Conservation (phyloP, 2,113 vertebrate species). For the Eolophus roseicapilla region DNA sequence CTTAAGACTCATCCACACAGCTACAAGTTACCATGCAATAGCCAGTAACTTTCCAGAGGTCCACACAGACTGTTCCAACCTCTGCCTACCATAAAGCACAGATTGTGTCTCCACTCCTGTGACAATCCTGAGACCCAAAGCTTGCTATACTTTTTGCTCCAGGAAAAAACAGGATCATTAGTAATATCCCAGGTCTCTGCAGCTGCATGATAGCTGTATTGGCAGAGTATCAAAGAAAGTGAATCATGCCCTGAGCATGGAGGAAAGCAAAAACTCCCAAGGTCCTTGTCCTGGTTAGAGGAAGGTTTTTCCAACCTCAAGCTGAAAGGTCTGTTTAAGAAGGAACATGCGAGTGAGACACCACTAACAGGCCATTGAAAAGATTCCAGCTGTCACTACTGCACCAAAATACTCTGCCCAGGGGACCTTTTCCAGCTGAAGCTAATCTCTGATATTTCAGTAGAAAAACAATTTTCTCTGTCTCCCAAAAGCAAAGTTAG, state of each 20-base stretch:
- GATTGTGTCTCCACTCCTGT: neutral
- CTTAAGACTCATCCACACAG: rapidly evolving
- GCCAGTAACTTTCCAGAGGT: neutral
- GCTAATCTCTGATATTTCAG: neutral
- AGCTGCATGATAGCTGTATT: neutral
- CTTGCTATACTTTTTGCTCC: too few species aligned
- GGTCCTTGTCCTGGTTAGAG: neutral
- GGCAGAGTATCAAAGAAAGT: neutral
- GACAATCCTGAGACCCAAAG: neutral
- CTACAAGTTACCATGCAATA: neutral
- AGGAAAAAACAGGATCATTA: neutral
- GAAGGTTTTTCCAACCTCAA: neutral
- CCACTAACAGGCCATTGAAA: neutral
- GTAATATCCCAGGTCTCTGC: neutral
- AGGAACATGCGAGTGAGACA: neutral
- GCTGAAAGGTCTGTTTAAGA: neutral
- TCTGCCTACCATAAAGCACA: neutral
- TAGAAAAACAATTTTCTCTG: slow-evolving; percentile 6
- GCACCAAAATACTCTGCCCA: neutral
- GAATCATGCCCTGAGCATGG: neutral
- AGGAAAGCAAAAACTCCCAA: neutral
- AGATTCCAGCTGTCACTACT: neutral
- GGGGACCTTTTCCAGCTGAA: neutral
- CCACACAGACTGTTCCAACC: rapidly evolving
- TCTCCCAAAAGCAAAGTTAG: neutral